Conservation (phyloP, 30 jellyfish, hydroid and myxozoan species). For the Aurelia aurita region DNA sequence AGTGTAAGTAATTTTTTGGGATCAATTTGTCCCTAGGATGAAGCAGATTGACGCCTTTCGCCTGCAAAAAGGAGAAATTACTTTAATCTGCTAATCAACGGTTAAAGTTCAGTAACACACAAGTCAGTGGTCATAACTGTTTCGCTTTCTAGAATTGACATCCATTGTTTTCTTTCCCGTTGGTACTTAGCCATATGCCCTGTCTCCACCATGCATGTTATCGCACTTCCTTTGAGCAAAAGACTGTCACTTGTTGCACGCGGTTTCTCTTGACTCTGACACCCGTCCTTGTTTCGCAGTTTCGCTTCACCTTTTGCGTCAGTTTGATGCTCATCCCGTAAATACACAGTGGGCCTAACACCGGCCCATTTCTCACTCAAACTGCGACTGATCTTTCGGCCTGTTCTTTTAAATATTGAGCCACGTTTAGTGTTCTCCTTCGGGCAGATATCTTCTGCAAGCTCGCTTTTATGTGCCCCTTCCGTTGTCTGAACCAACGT, state of each 20-base stretch:
- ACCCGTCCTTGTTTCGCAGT: neutral
- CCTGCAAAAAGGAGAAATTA: no score
- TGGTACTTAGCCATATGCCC: conserved; percentile 83
- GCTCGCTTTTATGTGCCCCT: no score
- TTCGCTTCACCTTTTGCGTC: conserved; percentile 11
- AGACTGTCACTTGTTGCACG: conserved; percentile 87
- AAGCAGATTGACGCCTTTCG: no score
- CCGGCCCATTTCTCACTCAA: conserved; percentile 34
- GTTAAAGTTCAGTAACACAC: conserved; percentile 87
- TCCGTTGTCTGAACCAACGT: no score
- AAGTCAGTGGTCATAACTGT: conserved; percentile 74
- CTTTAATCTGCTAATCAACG: neutral
- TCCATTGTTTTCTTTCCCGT: conserved; percentile 77
- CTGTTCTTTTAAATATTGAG: conserved; percentile 11
- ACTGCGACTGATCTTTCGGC: conserved; percentile 30
- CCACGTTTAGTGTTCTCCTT: neutral
- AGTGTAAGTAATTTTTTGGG: no score
- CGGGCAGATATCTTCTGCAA: neutral
- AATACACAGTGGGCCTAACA: conserved; percentile 5
- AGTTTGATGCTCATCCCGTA: neutral
- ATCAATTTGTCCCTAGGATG: no score
- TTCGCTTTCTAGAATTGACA: conserved; percentile 52
- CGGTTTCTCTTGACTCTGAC: conserved; percentile 15
- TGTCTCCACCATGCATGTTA: conserved; percentile 79
- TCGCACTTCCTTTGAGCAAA: conserved; percentile 62